phyloP scores from a whole-genome alignment of 2,113 vertebrate species.

The Nothocercus nigrocapillus region DNA sequence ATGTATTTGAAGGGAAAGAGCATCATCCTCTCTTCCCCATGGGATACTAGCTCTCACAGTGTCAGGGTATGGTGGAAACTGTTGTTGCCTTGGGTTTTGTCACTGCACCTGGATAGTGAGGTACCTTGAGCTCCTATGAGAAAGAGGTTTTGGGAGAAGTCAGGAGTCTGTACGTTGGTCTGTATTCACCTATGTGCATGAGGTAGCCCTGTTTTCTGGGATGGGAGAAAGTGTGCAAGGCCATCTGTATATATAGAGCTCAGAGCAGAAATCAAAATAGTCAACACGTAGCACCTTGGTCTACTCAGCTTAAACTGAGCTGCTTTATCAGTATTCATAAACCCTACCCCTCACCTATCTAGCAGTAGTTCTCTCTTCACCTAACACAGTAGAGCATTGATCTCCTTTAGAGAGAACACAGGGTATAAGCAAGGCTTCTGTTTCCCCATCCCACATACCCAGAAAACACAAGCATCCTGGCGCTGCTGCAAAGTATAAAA shows the following conservation, averaged over 20 bases:
- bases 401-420: not conserved
- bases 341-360: slow-evolving; percentile 4
- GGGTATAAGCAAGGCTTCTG: not conserved
- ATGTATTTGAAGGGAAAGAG: not conserved
- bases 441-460: not conserved
- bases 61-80: not conserved
- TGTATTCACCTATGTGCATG: not conserved
- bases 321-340: slow-evolving; percentile 53
- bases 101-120: not conserved
- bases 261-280: not conserved
- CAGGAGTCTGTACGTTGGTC: not conserved
- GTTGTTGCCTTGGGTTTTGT: not conserved
- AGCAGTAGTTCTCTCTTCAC: not conserved
- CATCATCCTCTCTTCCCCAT: not conserved
- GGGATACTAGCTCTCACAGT: not conserved
- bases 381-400: slow-evolving; percentile 23
- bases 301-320: not conserved
- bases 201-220: not conserved
- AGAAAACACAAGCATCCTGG: not conserved
- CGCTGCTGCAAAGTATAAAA: not conserved
- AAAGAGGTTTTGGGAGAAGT: not conserved
- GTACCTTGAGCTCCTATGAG: not conserved
- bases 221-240: not conserved
- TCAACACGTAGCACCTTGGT: not conserved
- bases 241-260: not conserved